Percentiles rank a stretch among this genome's conserved stretches.
Conservation (phyloP, 1,140 invertebrate species). For the Vollenhovia emeryi region DNA sequence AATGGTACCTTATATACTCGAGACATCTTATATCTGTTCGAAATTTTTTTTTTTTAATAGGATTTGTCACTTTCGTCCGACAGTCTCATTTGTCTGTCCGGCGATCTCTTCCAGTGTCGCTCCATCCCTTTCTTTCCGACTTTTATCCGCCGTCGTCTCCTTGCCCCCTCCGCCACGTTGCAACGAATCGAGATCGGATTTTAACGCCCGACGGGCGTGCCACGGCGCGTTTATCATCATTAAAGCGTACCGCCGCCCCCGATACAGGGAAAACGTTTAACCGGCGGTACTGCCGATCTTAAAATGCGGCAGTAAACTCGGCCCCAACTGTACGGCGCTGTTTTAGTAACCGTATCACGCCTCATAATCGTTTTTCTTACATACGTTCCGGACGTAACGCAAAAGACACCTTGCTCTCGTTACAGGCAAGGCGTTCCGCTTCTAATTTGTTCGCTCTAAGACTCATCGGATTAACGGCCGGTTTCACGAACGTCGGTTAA, state of each 20-base stretch:
- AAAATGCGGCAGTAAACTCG: conserved; percentile 27
- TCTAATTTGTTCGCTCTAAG: neutral
- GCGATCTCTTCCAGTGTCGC: conserved; percentile 1
- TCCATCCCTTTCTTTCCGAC: neutral
- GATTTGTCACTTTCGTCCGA: neutral
- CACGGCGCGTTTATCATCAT: conserved; percentile 11
- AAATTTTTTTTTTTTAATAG: neutral
- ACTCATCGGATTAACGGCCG: neutral
- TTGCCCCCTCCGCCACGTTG: neutral
- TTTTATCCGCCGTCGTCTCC: neutral
- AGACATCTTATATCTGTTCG: neutral
- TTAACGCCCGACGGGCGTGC: neutral
- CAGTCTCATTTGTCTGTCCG: conserved; percentile 7
- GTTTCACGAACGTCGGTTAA: too few species aligned
- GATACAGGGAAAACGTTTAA: conserved; percentile 31
- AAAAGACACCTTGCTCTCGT: neutral
- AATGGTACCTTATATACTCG: conserved; percentile 21
- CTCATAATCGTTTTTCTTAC: neutral
- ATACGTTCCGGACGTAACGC: neutral
- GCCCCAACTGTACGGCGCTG: neutral
- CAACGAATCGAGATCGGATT: conserved; percentile 8
- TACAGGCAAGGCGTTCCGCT: neutral
- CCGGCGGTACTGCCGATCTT: too few species aligned
- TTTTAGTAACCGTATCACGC: conserved; percentile 20
- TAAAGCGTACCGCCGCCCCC: conserved; percentile 6